phyloP scores from a whole-genome alignment of 1,140 invertebrate genomes.

The Drosophila mayri region DNA sequence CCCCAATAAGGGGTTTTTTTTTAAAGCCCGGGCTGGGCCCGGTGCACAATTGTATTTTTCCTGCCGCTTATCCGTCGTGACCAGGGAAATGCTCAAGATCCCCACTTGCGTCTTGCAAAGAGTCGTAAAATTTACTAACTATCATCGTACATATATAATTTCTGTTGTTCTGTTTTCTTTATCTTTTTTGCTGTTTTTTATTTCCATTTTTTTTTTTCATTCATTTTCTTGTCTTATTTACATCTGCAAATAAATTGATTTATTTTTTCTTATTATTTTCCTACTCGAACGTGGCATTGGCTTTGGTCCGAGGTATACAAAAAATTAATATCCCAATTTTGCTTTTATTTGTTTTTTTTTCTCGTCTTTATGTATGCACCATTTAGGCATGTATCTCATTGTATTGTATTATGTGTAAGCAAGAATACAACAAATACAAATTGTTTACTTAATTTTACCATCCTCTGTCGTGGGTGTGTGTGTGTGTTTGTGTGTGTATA shows the following conservation, averaged over 20 bases:
- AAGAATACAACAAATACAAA: conserved; percentile 30
- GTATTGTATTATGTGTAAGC: conserved; percentile 16
- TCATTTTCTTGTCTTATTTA: conserved; percentile 28
- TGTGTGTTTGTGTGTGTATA: conserved; percentile 18
- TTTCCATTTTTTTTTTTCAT: background rate
- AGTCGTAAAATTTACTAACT: conserved; percentile 59
- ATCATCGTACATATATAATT: conserved; percentile 37
- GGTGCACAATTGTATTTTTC: conserved; percentile 49
- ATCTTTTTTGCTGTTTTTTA: background rate
- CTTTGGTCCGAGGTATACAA: conserved; percentile 50
- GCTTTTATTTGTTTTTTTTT: conserved; percentile 10
- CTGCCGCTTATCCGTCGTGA: conserved; percentile 51
- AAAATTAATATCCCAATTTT: conserved; percentile 47
- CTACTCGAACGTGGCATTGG: conserved; percentile 44
- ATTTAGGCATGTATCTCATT: conserved; percentile 6
- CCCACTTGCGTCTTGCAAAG: conserved; percentile 45
- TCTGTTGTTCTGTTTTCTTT: background rate
- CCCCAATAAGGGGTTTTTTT: conserved; percentile 55
- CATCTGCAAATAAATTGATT: conserved; percentile 25
- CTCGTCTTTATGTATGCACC: background rate
- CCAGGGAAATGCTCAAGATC: conserved; percentile 52
- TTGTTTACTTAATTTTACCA: conserved; percentile 23
- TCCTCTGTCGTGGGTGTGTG: background rate
- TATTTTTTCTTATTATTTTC: conserved; percentile 2
- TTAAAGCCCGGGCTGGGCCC: conserved; percentile 52